phyloP scores from a whole-genome alignment of 2,888 invertebrate genomes.

The Helleia helle region DNA sequence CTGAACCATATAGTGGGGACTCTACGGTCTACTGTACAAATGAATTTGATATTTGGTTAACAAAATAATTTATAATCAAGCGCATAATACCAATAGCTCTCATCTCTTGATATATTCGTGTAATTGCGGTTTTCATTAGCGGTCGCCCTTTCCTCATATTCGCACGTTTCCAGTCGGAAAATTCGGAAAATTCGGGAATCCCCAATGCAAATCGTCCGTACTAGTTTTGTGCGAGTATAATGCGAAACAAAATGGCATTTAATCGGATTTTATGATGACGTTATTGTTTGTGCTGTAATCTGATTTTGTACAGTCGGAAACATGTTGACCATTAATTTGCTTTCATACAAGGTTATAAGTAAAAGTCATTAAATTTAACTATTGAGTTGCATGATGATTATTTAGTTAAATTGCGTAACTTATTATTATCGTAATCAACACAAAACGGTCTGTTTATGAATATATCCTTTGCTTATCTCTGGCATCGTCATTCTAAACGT shows the following conservation, averaged over 20 bases:
- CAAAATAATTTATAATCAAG: slow-evolving; percentile 41
- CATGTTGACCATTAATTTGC: too few species aligned
- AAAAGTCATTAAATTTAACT: too few species aligned
- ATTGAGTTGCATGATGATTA: too few species aligned
- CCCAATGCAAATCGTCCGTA: slow-evolving; percentile 14
- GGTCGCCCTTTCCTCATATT: slow-evolving; percentile 37
- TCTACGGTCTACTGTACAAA: too few species aligned
- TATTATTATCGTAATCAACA: too few species aligned
- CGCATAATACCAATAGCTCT: slow-evolving; percentile 26
- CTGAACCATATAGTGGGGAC: too few species aligned
- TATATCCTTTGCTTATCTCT: too few species aligned
- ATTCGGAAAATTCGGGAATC: slow-evolving; percentile 18
- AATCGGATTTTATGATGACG: slow-evolving; percentile 15
- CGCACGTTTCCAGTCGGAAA: slow-evolving; percentile 27
- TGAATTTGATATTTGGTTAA: slow-evolving; percentile 18
- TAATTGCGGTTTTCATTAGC: slow-evolving; percentile 43
- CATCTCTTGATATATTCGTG: slow-evolving; percentile 25
- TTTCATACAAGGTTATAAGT: too few species aligned
- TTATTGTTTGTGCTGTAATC: slow-evolving; percentile 5
- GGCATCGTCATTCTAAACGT: too few species aligned
- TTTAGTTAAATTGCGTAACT: too few species aligned
- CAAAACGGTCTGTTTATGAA: too few species aligned
- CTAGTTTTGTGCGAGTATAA: slow-evolving; percentile 8
- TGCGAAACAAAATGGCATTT: slow-evolving; percentile 14
- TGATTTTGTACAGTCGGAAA: neutral